A percentile compares a stretch with the other conserved stretches of the same genome.
Conservation (phyloP, 2,888 invertebrate genomes). For the Trissolcus japonicus region DNA sequence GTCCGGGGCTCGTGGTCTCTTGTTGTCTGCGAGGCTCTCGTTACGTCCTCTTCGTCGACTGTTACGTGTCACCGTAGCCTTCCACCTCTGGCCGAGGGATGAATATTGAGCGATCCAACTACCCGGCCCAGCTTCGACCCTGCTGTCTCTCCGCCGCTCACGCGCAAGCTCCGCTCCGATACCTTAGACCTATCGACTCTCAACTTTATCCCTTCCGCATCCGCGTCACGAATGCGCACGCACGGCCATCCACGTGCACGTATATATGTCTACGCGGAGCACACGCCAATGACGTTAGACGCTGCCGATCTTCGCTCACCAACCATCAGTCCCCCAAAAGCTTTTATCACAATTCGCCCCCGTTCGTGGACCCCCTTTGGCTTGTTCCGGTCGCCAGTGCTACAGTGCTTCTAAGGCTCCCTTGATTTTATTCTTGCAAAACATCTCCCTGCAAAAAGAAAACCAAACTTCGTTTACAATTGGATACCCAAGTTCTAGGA, state of each 20-base stretch:
- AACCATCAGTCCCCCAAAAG: no score
- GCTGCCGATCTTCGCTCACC: no score
- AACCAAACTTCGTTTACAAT: no score
- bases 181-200: conserved; percentile 58
- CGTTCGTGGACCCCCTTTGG: no score
- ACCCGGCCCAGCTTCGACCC: conserved; percentile 65
- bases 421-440: no score
- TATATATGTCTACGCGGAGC: conserved; percentile 37
- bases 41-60: conserved; percentile 51
- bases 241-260: conserved; percentile 52
- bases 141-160: conserved; percentile 57
- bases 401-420: no score
- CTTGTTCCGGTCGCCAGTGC: no score
- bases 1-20: conserved; percentile 60
- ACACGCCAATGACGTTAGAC: no score
- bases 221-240: conserved; percentile 57
- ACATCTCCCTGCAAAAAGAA: no score
- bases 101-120: conserved; percentile 75
- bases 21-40: conserved; percentile 41
- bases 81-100: conserved; percentile 69
- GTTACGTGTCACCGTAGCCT: conserved; percentile 47
- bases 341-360: no score
- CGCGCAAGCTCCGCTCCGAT: conserved; percentile 57
- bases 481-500: no score
- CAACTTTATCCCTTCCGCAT: conserved; percentile 60